phyloP scores from a whole-genome alignment of 37 sponge, comb jelly and placozoan species.

The Chondrilla cf. caribensis region DNA sequence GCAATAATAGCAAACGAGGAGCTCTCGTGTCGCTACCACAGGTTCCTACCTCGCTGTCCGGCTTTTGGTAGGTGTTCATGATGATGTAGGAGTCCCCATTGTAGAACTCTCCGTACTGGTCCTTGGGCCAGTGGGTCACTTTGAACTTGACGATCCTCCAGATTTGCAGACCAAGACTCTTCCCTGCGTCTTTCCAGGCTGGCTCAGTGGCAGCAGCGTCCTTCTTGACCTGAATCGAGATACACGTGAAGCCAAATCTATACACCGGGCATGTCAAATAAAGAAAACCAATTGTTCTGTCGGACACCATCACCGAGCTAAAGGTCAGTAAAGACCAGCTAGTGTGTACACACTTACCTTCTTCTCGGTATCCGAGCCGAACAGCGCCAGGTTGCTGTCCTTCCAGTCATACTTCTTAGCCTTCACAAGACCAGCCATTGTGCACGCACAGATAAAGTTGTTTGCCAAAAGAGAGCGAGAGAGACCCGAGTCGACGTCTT shows the following conservation, averaged over 20 bases:
- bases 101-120: slow-evolving; percentile 94
- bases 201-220: slow-evolving; percentile 89
- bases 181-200: slow-evolving; percentile 92
- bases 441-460: no score
- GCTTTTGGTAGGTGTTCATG: slow-evolving; percentile 93
- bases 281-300: no score
- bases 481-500: no score
- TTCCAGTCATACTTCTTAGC: slow-evolving; percentile 97
- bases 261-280: no score
- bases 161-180: slow-evolving; percentile 82
- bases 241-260: no score
- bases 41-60: slow-evolving; percentile 28
- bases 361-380: slow-evolving; percentile 92
- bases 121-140: slow-evolving; percentile 86
- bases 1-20: no score
- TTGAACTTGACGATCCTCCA: slow-evolving; percentile 99
- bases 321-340: no score
- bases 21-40: background rate
- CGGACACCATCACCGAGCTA: no score
- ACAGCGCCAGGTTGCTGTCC: slow-evolving; percentile 96
- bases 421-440: slow-evolving; percentile 34
- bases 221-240: slow-evolving; percentile 79
- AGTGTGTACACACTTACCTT: slow-evolving; percentile 33
- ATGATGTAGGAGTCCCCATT: slow-evolving; percentile 98
- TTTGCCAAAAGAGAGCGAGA: no score